These are phyloP conservation scores for Leptinotarsa undecemlineata DNA, from an alignment of 1,140 invertebrate genomes.

Conservation along the genomic window DNA sequence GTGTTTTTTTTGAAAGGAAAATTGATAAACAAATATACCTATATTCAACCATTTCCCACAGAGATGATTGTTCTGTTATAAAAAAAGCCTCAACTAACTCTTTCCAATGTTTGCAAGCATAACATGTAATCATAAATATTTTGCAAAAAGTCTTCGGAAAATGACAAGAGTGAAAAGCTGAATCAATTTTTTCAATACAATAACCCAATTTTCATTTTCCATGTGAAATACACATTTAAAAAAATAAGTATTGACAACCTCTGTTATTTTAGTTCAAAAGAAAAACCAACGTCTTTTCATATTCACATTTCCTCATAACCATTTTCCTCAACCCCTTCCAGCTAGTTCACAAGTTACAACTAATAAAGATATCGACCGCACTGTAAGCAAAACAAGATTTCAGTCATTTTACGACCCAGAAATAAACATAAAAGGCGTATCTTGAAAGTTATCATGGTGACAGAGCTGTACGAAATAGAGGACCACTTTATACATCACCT, in stretches of 20 bases:
- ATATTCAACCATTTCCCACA: no score
- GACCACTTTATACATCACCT: slow-evolving; percentile 55
- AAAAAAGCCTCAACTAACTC: no score
- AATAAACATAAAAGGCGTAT: slow-evolving; percentile 48
- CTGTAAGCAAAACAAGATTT: slow-evolving; percentile 35
- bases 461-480: slow-evolving; percentile 39
- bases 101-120: no score
- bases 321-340: background rate
- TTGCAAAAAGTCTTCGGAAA: no score
- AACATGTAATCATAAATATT: no score
- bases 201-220: no score
- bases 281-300: background rate
- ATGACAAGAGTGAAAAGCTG: no score
- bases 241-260: background rate
- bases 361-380: slow-evolving; percentile 28
- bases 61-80: no score
- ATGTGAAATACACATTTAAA: background rate
- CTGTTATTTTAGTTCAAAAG: background rate
- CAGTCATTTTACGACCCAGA: slow-evolving; percentile 38
- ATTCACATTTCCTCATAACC: background rate
- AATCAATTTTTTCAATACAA: no score
- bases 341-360: background rate
- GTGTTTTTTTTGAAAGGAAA: no score
- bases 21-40: no score
- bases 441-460: slow-evolving; percentile 44